Percentiles rank a stretch among this genome's conserved stretches.
Conservation (phyloP, 2,113 vertebrate species). For the Plectropomus leopardus region DNA sequence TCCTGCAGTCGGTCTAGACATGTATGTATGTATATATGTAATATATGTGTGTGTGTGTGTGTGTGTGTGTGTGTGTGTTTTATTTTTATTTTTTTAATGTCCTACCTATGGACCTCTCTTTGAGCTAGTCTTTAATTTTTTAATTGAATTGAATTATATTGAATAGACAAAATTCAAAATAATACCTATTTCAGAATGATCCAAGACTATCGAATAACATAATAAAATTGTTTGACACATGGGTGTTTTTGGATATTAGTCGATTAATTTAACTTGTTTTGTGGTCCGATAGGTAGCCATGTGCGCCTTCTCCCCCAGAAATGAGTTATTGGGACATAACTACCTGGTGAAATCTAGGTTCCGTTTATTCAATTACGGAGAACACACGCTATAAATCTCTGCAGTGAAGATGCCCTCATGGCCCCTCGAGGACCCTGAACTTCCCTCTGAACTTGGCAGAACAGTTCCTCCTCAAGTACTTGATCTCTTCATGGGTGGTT, state of each 20-base stretch:
- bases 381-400: conserved; percentile 57
- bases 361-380: conserved; percentile 61
- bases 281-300: background rate
- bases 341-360: conserved; percentile 53
- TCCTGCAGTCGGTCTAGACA: no score
- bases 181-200: background rate
- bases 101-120: no score
- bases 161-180: background rate
- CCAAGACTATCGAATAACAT: background rate
- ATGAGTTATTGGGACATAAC: conserved; percentile 46
- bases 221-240: background rate
- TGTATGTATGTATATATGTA: no score
- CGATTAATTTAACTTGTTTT: background rate
- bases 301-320: background rate
- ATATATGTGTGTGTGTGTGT: no score
- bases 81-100: no score
- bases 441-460: conserved; percentile 41
- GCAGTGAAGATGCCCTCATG: conserved; percentile 37
- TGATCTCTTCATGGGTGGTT: background rate
- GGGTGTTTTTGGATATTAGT: background rate
- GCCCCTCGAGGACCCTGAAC: conserved; percentile 39
- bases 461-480: background rate
- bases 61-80: no score
- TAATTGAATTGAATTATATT: no score
- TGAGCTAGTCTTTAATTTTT: no score